phyloP scores from a whole-genome alignment of 2,888 invertebrate genomes.

The Timema podura region DNA sequence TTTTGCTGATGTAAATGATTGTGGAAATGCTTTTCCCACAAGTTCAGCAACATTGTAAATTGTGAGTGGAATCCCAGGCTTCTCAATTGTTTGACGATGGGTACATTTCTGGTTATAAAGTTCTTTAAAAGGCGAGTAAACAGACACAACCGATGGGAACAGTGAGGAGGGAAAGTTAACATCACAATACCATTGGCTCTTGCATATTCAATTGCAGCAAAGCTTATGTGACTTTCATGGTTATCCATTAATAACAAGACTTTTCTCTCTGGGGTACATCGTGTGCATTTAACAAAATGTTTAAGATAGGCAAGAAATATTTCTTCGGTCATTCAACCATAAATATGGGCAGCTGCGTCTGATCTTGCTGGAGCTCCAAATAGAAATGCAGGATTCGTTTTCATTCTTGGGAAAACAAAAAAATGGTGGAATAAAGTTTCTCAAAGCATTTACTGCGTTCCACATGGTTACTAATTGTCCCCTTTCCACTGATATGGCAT shows the following conservation, averaged over 20 bases:
- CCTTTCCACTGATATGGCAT: neutral
- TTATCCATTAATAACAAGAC: constrained; percentile 8
- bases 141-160: constrained; percentile 40
- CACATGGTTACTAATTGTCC: constrained; percentile 7
- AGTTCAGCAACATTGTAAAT: constrained; percentile 3
- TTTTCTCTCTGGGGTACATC: neutral
- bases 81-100: constrained; percentile 34
- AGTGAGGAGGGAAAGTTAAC: constrained; percentile 43
- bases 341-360: neutral
- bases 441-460: neutral
- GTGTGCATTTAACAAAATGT: constrained; percentile 8
- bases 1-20: constrained; percentile 1
- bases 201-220: constrained; percentile 25
- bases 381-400: neutral
- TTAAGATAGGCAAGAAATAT: constrained; percentile 7
- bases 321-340: constrained; percentile 13
- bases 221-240: constrained; percentile 14
- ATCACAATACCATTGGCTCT: constrained; percentile 42
- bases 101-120: constrained; percentile 33
- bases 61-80: constrained; percentile 42
- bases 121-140: constrained; percentile 37
- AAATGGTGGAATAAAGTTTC: constrained; percentile 4
- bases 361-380: neutral
- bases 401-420: neutral
- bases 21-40: neutral